phyloP scores from a whole-genome alignment of 2,888 invertebrate genomes.

The Cecidostiba fungosa region DNA sequence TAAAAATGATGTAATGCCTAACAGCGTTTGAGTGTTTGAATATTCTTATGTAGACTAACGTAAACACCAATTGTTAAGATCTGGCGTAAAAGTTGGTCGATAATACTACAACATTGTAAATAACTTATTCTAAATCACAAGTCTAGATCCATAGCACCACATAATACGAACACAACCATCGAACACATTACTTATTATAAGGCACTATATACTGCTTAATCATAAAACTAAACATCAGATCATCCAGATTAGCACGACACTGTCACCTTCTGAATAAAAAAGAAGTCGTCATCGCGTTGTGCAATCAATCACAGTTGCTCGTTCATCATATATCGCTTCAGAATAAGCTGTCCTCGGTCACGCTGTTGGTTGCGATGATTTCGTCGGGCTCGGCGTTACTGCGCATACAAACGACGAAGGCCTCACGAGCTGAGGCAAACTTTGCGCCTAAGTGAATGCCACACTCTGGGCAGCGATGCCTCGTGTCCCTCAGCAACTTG shows the following conservation, averaged over 20 bases:
- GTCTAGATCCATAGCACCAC: not conserved
- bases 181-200: not conserved
- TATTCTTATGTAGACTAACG: too few relatives aligned
- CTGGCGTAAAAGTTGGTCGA: not conserved
- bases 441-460: constrained; percentile 42
- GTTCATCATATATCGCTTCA: not conserved
- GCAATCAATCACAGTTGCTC: not conserved
- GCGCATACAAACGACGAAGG: constrained; percentile 65
- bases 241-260: too few relatives aligned
- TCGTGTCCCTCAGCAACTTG: constrained; percentile 22
- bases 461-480: constrained; percentile 50
- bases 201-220: not conserved
- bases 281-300: too few relatives aligned
- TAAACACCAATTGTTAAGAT: not conserved
- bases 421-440: constrained; percentile 46
- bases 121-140: not conserved
- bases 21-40: too few relatives aligned
- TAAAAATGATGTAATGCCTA: too few relatives aligned
- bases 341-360: not conserved
- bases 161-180: not conserved
- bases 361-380: not conserved
- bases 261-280: too few relatives aligned
- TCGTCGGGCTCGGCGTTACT: not conserved
- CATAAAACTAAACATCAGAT: too few relatives aligned
- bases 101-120: not conserved